Evolutionary conservation across 2,888 invertebrate species (phyloP), one percentile per base, ranked within the genome.

Genomic region (Tuta absoluta): DNA sequence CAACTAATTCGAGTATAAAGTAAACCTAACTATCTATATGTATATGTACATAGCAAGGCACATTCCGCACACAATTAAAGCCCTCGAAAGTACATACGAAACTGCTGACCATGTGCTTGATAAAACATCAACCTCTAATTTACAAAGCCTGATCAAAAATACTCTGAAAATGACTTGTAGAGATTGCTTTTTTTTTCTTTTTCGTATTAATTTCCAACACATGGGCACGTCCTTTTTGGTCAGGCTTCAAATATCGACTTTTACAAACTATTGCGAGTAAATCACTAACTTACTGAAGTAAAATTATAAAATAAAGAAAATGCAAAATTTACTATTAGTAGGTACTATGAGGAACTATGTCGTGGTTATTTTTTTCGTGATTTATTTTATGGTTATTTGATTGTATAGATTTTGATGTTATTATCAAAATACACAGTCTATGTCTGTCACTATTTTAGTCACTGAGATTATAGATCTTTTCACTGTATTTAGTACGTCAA

Each of bases 331-430:
- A 87, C 89, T 90, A 89, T 89, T 84, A 86, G 87, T 91, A 91
- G 90, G 90, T 91, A 91, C 91, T 89, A 89, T 89, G 86, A 91
- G 91, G 91, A 91, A 91, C 91, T 91, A 89, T 91, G 77, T 86
- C 82, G 86, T 91, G 89, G 87, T 89, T 90, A 85, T 82, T 84
- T 76, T 17, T 78, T 77, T 70, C 53, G 77, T 79, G 76, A 53
- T 53, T 80, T 78, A 78, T 79, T 76, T 79, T 77, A 76, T 74
- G 79, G 83, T 81, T 77, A 69, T 74, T 76, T 78, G 79, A 73
- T 77, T 76, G 75, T 78, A 80, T 82, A 85, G 81, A 81, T 80
- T 80, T 86, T 86, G 90, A 88, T 89, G 87, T 89, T 86, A 72
- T 85, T 89, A 89, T 86, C 88, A 87, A 86, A 84, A 86, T 84